These are phyloP conservation scores for Cassiopea andromeda DNA, from an alignment of 30 jellyfish, hydroid and myxozoan genomes.

Conservation along the genomic window DNA sequence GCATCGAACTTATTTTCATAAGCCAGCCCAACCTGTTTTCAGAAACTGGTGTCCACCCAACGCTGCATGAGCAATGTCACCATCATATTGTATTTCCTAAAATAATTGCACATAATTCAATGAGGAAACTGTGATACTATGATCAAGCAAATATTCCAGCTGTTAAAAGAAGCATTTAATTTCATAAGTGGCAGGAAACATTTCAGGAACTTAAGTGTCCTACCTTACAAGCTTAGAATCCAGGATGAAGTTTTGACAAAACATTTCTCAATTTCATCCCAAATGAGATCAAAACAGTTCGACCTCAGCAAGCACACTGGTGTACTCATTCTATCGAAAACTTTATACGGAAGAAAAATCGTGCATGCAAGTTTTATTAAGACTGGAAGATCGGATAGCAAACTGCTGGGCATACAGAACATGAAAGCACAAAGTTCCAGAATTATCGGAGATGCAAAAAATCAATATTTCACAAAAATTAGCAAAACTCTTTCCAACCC, in stretches of 20 bases:
- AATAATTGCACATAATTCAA: conserved; percentile 25
- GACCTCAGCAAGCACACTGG: conserved; percentile 59
- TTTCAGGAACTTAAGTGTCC: conserved; percentile 10
- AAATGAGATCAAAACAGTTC: conserved; percentile 7
- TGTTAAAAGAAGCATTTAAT: conserved; percentile 23
- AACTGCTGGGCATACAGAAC: not conserved
- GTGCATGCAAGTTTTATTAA: conserved; percentile 26
- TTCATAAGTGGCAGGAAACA: conserved; percentile 27
- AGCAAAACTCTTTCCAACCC: not conserved
- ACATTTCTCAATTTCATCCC: conserved; percentile 47
- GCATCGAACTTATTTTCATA: conserved; percentile 51
- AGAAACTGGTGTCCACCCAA: conserved; percentile 58
- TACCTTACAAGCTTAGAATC: conserved; percentile 21
- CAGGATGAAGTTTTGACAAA: conserved; percentile 26
- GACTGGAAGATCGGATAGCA: conserved; percentile 7
- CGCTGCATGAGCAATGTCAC: conserved; percentile 59
- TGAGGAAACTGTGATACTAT: conserved; percentile 29
- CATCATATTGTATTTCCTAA: conserved; percentile 11
- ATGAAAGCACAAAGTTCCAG: not conserved
- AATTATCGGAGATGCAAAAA: not conserved
- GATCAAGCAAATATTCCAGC: conserved; percentile 32
- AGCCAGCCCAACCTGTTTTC: conserved; percentile 46
- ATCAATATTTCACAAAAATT: not conserved
- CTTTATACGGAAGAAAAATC: conserved; percentile 12
- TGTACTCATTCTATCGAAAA: conserved; percentile 24